Base-by-base conservation (phyloP, 2,113 vertebrate genomes). In the Clarias macrocephalus region DNA sequence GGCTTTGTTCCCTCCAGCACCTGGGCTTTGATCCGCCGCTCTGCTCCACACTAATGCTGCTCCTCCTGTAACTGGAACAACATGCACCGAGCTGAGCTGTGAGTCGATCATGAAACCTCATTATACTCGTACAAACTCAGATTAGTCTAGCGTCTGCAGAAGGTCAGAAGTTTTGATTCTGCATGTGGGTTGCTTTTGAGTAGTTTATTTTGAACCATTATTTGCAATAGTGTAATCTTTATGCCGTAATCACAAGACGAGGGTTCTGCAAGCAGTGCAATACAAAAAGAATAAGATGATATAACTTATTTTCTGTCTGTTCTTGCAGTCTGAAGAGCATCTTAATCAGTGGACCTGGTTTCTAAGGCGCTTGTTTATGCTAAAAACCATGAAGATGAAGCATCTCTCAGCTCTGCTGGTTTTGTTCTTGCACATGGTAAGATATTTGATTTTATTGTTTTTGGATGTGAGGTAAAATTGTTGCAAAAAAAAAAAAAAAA, bases 351-450 rank as follows among this genome's bases (percentile, higher is more conserved):
- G 83, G 76, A 88, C 25, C 72, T 83, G 80, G 52, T 30, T 79
- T 88, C 75, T 65, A 65, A 15, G 37, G 83, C 52, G 1, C 23
- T 57, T 4, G 37, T 37, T 76, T 72, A 79, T 52, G 80, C 85
- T n/a, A 54, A n/a, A 83, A 83, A 56, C 33, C 11, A 18, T 48
- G 28, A 84, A 88, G 84, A 90, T 90, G 90, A 87, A 89, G 83
- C 70, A 84, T 68, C 81, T 88, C 73, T 76, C 66, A 57, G 66
- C 86, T 30, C 66, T 89, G 54, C 84, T 90, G 37, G 23, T 90
- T 62, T 54, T 90, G 54, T 90, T 76, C 81, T 56, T 88, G 33
- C 56, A 88, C 72, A 86, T 86, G 89, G 89, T 89, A 25, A 86
- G 85, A 59, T 18, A 0, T 8, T 57, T 77, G 8, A 21, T 33